Evolutionary conservation across 2,113 vertebrate genomes (phyloP), one percentile per base, ranked within the genome.

Genomic region (Machaerirhynchus nigripectus): DNA sequence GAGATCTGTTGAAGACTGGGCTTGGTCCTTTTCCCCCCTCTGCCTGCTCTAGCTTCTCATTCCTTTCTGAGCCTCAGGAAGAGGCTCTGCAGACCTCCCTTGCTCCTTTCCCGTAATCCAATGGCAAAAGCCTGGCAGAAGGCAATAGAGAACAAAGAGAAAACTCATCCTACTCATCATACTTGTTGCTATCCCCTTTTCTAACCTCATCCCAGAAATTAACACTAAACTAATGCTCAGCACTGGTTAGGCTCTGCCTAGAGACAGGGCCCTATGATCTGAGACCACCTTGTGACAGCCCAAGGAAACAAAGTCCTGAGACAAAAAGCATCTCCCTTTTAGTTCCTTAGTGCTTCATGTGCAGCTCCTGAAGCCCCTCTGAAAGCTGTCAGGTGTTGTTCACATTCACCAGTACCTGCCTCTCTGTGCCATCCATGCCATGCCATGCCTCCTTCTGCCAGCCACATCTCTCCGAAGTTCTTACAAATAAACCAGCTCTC

Each of bases 81-180:
- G 22, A 44, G 9, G 42, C 15, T 80, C 46, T 42, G n/a, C 28
- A 83, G 17, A 46, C 21, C 31, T 47, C 24, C 31, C 37, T 57
- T 47, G 46, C 35, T 79, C 44, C 37, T 57, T 57, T 79, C 44
- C 16, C 5, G 2, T 15, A 37, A 39, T 7, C 37, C 55, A 85
- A 28, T 2, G 2, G 37, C 40, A 88, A 60, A 90, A 84, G 47
- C 24, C n/a, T 23, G 3, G 33, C 44, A 40, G 35, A 50, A 82
- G 5, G 42, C 68, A 94, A 28, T 0, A 9, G 16, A 74, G 27
- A 67, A 76, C 0, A 0, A 81, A 78, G 18, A 64, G 14, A 68
- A 86, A 94, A 53, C 15, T 50, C 50, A 81, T 40, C 55, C 73
- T 80, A 37, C 24, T 55, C 37, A 14, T 14, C 0, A 0, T 35